A percentile compares a stretch with the other conserved stretches of the same genome.
Conservation (phyloP, 2,888 invertebrate genomes). For the Thelaira solivaga region DNA sequence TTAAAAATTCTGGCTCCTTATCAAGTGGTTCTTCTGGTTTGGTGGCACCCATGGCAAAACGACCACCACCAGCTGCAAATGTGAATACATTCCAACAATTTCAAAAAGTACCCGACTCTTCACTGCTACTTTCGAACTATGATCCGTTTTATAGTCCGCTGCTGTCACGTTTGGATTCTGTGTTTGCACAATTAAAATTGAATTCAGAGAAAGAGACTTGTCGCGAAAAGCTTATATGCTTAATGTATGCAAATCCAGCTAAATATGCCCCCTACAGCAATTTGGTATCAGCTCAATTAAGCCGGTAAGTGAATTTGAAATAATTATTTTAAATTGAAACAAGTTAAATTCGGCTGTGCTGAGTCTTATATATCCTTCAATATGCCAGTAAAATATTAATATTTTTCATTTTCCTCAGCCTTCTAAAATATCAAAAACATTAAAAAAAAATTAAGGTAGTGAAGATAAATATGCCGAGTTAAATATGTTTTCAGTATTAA, state of each 20-base stretch:
- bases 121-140: constrained; percentile 88
- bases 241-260: constrained; percentile 92
- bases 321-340: not conserved
- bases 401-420: no score
- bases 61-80: constrained; percentile 77
- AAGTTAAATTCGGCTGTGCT: no score
- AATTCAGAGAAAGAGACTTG: constrained; percentile 84
- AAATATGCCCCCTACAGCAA: constrained; percentile 94
- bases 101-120: constrained; percentile 90
- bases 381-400: no score
- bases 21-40: constrained; percentile 65
- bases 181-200: constrained; percentile 86
- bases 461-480: no score
- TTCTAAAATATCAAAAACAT: no score
- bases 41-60: constrained; percentile 66
- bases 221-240: constrained; percentile 88
- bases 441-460: no score
- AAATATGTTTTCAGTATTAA: no score
- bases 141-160: constrained; percentile 94
- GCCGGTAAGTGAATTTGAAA: constrained; percentile 80
- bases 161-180: constrained; percentile 88
- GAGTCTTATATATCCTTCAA: no score
- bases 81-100: constrained; percentile 86
- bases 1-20: constrained; percentile 71
- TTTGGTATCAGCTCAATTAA: constrained; percentile 90